phyloP scores from a whole-genome alignment of 2,113 vertebrate species.

The Mustela nigripes region DNA sequence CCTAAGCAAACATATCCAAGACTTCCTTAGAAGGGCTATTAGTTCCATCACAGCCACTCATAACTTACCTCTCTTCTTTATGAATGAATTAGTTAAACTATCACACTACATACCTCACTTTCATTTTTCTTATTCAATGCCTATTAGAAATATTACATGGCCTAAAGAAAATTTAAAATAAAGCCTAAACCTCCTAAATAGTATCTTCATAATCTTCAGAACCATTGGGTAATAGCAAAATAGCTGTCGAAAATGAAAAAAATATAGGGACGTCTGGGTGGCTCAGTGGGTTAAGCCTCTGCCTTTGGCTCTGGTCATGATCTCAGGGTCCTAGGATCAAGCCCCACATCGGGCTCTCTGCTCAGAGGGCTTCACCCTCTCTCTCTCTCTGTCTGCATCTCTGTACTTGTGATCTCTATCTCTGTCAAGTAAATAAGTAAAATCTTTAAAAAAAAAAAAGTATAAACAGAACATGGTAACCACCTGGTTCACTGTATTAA shows the following conservation, averaged over 20 bases:
- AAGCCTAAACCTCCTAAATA: background rate
- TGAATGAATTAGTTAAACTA: background rate
- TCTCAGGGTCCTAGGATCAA: too few species aligned
- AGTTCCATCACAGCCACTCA: background rate
- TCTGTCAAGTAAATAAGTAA: too few species aligned
- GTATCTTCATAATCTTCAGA: background rate
- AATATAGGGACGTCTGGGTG: background rate
- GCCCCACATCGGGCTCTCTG: too few species aligned
- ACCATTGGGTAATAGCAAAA: background rate
- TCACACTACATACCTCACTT: background rate
- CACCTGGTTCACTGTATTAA: background rate
- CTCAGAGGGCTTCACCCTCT: too few species aligned
- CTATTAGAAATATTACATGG: background rate
- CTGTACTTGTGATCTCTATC: too few species aligned
- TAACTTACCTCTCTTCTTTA: background rate
- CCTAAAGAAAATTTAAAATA: background rate
- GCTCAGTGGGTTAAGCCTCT: too few species aligned
- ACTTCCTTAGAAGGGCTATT: background rate
- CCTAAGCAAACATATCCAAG: background rate
- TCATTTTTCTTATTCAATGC: background rate
- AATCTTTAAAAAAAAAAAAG: background rate
- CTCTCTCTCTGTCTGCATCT: too few species aligned
- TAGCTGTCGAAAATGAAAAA: background rate
- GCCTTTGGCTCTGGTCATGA: too few species aligned
- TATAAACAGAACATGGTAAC: background rate